phyloP scores from a whole-genome alignment of 2,797 vertebrate species.

The Chelon labrosus region DNA sequence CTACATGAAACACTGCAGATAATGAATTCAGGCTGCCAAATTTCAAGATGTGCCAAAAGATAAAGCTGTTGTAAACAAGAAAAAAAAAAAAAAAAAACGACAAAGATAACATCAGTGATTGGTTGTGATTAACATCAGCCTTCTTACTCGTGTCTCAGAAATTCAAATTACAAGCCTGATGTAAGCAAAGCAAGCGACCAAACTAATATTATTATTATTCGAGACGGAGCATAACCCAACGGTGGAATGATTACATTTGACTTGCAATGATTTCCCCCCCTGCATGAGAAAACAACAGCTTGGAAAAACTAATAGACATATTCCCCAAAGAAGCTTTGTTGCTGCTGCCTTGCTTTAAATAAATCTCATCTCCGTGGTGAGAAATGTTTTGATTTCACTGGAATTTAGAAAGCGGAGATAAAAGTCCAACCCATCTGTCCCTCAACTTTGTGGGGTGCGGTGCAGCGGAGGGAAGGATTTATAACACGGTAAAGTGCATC shows the following conservation, averaged over 20 bases:
- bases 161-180: constrained; percentile 77
- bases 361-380: constrained; percentile 72
- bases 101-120: constrained; percentile 72
- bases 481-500: constrained; percentile 73
- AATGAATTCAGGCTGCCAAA: constrained; percentile 75
- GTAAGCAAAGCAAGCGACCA: constrained; percentile 70
- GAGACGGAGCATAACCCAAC: constrained; percentile 77
- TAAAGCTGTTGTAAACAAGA: constrained; percentile 72
- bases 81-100: constrained; percentile 30
- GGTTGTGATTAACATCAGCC: constrained; percentile 78
- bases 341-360: constrained; percentile 72
- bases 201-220: constrained; percentile 82
- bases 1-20: constrained; percentile 66
- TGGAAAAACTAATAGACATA: constrained; percentile 78
- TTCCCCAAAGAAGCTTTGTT: constrained; percentile 76
- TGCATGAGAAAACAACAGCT: constrained; percentile 78
- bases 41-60: constrained; percentile 73
- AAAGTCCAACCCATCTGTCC: constrained; percentile 80
- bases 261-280: constrained; percentile 79
- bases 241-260: constrained; percentile 85
- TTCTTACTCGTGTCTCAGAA: constrained; percentile 70
- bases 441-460: constrained; percentile 60
- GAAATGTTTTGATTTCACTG: constrained; percentile 79
- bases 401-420: constrained; percentile 73
- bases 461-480: constrained; percentile 63